phyloP scores from a whole-genome alignment of 2,113 vertebrate genomes.

The Cryptotis parvus region DNA sequence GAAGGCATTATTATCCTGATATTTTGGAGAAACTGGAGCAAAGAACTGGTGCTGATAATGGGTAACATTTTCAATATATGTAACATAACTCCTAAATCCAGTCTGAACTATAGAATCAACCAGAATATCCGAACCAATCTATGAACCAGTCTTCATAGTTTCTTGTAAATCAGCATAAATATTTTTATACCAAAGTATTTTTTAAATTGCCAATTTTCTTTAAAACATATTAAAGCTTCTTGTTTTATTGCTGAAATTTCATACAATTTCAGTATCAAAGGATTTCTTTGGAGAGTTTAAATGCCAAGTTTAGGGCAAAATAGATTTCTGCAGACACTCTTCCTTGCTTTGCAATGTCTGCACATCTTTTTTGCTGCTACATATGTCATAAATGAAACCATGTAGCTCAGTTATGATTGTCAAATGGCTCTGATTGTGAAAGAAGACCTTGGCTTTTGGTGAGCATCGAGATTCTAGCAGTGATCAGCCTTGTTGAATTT shows the following conservation, averaged over 20 bases:
- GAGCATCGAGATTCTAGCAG: neutral
- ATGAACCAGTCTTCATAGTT: neutral
- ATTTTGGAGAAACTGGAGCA: neutral
- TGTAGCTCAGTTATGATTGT: constrained; percentile 19
- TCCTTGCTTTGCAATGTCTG: neutral
- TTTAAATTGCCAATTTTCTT: constrained; percentile 21
- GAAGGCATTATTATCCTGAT: neutral
- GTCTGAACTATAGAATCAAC: neutral
- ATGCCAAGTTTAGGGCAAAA: constrained; percentile 45
- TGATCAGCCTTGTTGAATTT: constrained; percentile 9
- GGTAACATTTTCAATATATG: neutral
- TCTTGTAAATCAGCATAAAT: constrained; percentile 28
- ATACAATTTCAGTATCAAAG: constrained; percentile 22
- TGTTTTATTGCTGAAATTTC: constrained; percentile 28
- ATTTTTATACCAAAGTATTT: too few species aligned
- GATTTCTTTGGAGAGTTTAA: constrained; percentile 34
- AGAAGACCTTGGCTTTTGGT: neutral
- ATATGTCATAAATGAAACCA: constrained; percentile 20
- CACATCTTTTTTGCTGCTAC: constrained; percentile 60
- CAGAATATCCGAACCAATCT: neutral
- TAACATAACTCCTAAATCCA: neutral
- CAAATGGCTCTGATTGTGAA: constrained; percentile 38
- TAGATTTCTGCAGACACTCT: neutral
- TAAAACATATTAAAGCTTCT: constrained; percentile 43
- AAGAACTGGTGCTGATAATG: neutral